Conservation (phyloP, 2,797 vertebrate species). For the Sebastes diploproa region DNA sequence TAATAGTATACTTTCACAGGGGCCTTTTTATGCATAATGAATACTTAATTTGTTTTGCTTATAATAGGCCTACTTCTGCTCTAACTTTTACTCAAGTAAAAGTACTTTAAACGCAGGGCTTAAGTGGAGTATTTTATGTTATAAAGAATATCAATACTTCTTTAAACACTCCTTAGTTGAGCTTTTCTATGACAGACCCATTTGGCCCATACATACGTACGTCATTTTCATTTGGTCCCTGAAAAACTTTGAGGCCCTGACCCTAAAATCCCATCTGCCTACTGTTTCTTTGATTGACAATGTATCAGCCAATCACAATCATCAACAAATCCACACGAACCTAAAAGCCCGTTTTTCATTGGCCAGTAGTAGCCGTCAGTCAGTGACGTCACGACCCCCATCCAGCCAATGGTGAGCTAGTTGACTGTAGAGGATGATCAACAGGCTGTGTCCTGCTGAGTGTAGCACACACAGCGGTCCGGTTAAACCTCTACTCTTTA, state of each 20-base stretch:
- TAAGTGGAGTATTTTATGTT: neutral
- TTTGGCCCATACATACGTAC: too few relatives aligned
- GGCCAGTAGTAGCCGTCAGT: slow-evolving; percentile 14
- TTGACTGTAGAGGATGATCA: slow-evolving; percentile 39
- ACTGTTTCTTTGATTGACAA: neutral
- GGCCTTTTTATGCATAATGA: neutral
- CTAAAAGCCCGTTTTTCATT: slow-evolving; percentile 15
- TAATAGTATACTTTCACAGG: neutral
- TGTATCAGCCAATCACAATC: slow-evolving; percentile 19
- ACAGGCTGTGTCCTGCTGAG: slow-evolving; percentile 61
- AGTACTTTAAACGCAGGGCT: neutral
- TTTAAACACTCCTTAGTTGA: too few relatives aligned
- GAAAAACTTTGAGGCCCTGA: too few relatives aligned
- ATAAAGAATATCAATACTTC: neutral
- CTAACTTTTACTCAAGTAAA: neutral
- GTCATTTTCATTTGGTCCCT: too few relatives aligned
- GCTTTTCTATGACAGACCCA: too few relatives aligned
- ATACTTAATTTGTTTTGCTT: neutral
- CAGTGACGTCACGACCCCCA: neutral
- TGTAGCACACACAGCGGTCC: slow-evolving; percentile 15
- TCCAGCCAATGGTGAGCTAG: slow-evolving; percentile 43
- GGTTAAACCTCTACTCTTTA: neutral
- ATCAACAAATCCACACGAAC: neutral
- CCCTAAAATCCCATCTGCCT: too few relatives aligned
- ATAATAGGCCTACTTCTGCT: neutral